Evolutionary conservation across 2,113 vertebrate genomes (phyloP).

Genomic region (Petrocephalus microphthalmus): DNA sequence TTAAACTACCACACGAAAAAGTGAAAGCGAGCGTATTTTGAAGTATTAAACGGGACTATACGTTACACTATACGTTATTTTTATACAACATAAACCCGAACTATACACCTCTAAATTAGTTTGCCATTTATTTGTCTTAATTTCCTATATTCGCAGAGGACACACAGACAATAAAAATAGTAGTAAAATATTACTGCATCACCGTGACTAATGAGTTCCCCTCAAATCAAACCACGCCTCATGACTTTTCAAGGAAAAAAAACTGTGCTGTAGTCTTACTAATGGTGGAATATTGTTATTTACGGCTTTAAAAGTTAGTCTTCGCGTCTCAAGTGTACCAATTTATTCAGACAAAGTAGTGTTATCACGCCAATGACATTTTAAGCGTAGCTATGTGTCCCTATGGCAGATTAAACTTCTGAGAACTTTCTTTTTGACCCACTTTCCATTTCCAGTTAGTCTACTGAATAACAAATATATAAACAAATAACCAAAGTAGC

Average conservation of each 20-base stretch:
- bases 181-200: background rate
- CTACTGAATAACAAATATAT: background rate
- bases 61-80: background rate
- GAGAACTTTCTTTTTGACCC: background rate
- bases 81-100: background rate
- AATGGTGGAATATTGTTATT: background rate
- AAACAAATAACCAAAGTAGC: background rate
- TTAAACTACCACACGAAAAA: background rate
- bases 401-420: background rate
- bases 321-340: background rate
- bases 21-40: background rate
- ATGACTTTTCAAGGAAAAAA: background rate
- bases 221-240: background rate
- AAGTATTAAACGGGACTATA: background rate
- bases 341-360: background rate
- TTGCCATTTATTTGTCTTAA: background rate
- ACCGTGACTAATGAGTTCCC: background rate
- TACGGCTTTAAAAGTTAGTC: background rate
- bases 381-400: background rate
- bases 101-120: background rate
- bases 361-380: background rate
- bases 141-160: background rate
- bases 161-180: background rate
- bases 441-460: background rate
- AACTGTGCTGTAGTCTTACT: no score